Percentiles rank a stretch among this genome's conserved stretches.
phyloP scores from a whole-genome alignment of 2,797 vertebrate genomes.

The Gila robusta region DNA sequence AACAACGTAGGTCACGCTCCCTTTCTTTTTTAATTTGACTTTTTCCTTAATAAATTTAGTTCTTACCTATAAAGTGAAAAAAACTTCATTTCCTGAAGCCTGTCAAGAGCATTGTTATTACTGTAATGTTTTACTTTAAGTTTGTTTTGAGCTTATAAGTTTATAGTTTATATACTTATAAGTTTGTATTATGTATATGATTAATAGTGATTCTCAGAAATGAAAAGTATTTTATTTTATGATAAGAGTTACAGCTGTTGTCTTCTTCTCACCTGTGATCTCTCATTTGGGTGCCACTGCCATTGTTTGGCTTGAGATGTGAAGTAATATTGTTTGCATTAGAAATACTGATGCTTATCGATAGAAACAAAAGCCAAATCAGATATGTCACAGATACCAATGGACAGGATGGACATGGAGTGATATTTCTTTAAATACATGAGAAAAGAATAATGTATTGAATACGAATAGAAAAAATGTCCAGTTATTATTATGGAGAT shows the following conservation, averaged over 20 bases:
- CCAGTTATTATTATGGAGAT: background rate
- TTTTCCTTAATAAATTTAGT: background rate
- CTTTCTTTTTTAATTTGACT: background rate
- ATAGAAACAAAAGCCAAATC: background rate
- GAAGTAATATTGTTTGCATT: background rate
- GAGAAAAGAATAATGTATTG: background rate
- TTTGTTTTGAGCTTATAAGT: background rate
- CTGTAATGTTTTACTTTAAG: background rate
- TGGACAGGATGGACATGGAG: background rate
- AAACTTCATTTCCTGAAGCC: background rate
- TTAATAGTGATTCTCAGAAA: background rate
- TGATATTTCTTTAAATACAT: background rate
- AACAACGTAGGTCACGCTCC: constrained; percentile 74
- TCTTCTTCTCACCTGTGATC: background rate
- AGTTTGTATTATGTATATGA: background rate
- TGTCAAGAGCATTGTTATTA: background rate
- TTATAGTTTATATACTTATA: too few species aligned
- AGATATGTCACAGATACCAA: background rate
- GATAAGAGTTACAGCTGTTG: background rate
- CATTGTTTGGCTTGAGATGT: background rate
- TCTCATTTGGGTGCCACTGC: background rate
- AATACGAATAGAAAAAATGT: background rate
- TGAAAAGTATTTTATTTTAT: background rate
- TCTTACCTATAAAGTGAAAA: background rate
- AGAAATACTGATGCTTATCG: background rate